A percentile compares a stretch with the other conserved stretches of the same genome.
Conservation (phyloP, 2,113 vertebrate genomes). For the Polypterus senegalus region DNA sequence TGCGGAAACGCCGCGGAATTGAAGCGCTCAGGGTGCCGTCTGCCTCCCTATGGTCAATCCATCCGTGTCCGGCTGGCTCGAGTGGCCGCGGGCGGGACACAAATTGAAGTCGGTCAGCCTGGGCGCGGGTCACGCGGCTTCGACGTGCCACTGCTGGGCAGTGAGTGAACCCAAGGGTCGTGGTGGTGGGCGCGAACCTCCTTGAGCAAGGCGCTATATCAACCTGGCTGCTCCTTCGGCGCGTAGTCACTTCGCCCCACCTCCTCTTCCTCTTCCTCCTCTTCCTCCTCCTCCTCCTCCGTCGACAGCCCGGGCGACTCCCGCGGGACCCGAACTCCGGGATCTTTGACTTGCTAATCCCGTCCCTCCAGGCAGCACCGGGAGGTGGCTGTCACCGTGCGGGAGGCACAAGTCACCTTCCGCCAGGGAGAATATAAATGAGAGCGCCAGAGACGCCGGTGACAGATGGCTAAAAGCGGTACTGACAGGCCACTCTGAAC, state of each 20-base stretch:
- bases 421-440: slow-evolving; percentile 62
- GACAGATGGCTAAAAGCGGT: slow-evolving; percentile 49
- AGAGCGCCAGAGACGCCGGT: slow-evolving; percentile 28
- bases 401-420: slow-evolving; percentile 61
- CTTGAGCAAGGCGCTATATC: too few species aligned
- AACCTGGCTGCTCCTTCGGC: slow-evolving; percentile 10
- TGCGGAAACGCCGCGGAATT: background rate
- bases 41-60: background rate
- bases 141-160: slow-evolving; percentile 13
- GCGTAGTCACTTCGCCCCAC: slow-evolving; percentile 10
- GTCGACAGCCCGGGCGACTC: slow-evolving; percentile 30
- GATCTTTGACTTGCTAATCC: too few species aligned
- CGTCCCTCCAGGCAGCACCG: slow-evolving; percentile 41
- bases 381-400: slow-evolving; percentile 31
- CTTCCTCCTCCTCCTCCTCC: slow-evolving; percentile 15
- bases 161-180: slow-evolving; percentile 7
- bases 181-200: slow-evolving; percentile 23
- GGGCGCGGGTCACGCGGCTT: background rate
- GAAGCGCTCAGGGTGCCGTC: background rate
- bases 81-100: background rate
- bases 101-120: background rate
- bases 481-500: too few species aligned
- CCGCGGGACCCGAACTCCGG: slow-evolving; percentile 20
- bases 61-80: background rate
- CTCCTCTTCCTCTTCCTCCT: slow-evolving; percentile 8